phyloP scores from a whole-genome alignment of 2,888 invertebrate species.

The Sminthurinus aureus region DNA sequence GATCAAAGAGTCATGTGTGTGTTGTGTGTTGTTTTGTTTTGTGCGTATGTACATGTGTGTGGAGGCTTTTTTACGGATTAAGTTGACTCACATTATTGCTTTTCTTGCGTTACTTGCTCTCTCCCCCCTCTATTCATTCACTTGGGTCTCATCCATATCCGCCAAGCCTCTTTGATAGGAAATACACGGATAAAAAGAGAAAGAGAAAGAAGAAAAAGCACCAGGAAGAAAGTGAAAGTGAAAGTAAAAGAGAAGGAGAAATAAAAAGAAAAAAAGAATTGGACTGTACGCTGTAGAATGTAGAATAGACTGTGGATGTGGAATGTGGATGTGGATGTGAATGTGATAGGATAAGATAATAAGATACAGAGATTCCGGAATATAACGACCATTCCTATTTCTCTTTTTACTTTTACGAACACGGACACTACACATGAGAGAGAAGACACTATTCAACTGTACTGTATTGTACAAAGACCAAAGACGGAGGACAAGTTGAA shows the following conservation, averaged over 20 bases:
- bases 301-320: too few relatives aligned
- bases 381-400: too few relatives aligned
- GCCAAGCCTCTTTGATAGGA: neutral
- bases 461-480: too few relatives aligned
- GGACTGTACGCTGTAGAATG: neutral
- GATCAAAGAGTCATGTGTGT: neutral
- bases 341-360: too few relatives aligned
- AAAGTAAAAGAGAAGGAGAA: neutral
- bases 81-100: constrained; percentile 28
- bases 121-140: neutral
- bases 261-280: neutral
- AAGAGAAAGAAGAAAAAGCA: neutral
- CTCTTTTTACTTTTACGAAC: too few relatives aligned
- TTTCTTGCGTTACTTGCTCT: constrained; percentile 3
- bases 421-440: too few relatives aligned
- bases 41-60: neutral
- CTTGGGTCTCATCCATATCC: neutral
- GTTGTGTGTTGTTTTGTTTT: neutral
- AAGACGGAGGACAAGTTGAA: too few relatives aligned
- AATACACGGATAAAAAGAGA: too few relatives aligned
- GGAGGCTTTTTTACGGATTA: constrained; percentile 18
- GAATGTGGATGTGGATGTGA: too few relatives aligned
- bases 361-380: too few relatives aligned
- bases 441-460: too few relatives aligned
- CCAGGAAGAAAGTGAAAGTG: neutral